Conservation (phyloP, 2,113 vertebrate species). For the Odocoileus virginianus region DNA sequence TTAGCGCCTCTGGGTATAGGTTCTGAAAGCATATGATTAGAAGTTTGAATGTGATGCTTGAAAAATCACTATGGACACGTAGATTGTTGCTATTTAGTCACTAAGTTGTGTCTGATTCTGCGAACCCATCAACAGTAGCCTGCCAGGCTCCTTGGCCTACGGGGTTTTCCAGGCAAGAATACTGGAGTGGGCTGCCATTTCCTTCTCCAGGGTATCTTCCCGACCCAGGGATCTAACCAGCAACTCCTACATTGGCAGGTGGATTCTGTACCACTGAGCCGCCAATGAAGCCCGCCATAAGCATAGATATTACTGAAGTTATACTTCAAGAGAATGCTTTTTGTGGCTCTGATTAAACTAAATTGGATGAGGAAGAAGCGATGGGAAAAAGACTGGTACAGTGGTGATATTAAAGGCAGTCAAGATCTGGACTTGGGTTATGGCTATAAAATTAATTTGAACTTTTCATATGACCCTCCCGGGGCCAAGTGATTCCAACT, state of each 20-base stretch:
- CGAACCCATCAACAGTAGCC: neutral
- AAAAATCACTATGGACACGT: neutral
- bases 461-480: constrained; percentile 8
- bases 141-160: neutral
- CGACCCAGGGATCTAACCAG: neutral
- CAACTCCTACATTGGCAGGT: neutral
- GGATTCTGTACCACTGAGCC: neutral
- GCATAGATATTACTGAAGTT: neutral
- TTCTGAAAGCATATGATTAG: neutral
- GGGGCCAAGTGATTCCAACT: neutral
- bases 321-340: neutral
- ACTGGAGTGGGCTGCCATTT: neutral
- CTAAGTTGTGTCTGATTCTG: neutral
- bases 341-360: neutral
- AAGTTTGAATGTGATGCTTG: neutral
- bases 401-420: neutral
- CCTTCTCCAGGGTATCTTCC: neutral
- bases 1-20: neutral
- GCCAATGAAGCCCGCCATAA: neutral
- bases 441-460: neutral
- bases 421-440: neutral
- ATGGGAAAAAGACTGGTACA: neutral
- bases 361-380: neutral
- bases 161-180: neutral
- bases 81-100: neutral